phyloP scores from a whole-genome alignment of 2,888 invertebrate species.

The Lamellibrachia satsuma region DNA sequence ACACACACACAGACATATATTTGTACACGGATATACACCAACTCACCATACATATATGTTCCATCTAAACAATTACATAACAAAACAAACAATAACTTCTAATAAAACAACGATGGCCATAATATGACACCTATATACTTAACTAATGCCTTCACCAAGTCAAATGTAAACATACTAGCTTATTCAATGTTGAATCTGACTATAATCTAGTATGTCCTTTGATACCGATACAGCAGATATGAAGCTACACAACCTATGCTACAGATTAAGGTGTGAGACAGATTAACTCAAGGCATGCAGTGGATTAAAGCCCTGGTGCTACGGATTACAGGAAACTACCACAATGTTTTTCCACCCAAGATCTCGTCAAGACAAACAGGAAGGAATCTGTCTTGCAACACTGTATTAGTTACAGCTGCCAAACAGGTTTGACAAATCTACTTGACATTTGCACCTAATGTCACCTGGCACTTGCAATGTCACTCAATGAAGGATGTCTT shows the following conservation, averaged over 20 bases:
- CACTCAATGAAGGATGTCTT: neutral
- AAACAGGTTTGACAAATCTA: neutral
- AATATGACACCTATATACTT: neutral
- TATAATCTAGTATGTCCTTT: neutral
- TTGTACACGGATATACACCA: neutral
- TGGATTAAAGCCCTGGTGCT: neutral
- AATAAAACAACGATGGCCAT: neutral
- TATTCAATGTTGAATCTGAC: neutral
- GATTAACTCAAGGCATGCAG: neutral
- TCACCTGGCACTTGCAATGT: neutral
- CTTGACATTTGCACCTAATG: conserved; percentile 1
- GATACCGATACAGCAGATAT: neutral
- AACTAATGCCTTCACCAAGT: neutral
- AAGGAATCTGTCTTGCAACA: conserved; percentile 17
- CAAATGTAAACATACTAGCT: neutral
- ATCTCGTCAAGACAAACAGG: neutral
- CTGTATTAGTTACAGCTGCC: neutral
- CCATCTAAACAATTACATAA: neutral
- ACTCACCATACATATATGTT: neutral
- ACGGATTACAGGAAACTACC: neutral
- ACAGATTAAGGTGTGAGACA: neutral
- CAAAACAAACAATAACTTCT: neutral
- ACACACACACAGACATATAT: no score
- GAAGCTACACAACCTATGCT: neutral
- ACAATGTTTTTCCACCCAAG: neutral